Conservation (phyloP, 2,113 vertebrate species). For the Phylloscopus whistleri region DNA sequence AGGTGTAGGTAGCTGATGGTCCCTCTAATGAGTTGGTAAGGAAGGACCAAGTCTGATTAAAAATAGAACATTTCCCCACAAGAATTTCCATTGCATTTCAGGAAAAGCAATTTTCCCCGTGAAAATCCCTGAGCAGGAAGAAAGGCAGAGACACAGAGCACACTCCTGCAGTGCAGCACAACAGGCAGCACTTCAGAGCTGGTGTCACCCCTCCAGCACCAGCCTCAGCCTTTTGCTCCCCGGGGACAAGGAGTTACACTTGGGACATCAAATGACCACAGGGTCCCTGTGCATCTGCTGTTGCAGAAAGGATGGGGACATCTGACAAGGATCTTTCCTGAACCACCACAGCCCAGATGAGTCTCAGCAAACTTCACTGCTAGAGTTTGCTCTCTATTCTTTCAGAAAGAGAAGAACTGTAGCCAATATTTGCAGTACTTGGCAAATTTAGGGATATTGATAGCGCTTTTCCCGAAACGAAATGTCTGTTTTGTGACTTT, state of each 20-base stretch:
- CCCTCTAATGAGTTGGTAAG: not conserved
- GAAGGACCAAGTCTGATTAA: not conserved
- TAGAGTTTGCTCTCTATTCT: not conserved
- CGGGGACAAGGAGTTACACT: not conserved
- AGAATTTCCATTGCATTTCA: not conserved
- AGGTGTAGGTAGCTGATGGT: not conserved
- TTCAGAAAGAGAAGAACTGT: not conserved
- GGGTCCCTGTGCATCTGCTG: accelerated
- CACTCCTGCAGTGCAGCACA: accelerated
- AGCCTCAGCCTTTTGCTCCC: not conserved
- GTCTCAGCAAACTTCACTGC: not conserved
- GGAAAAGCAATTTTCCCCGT: not conserved
- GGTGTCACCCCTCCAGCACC: accelerated
- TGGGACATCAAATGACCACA: not conserved
- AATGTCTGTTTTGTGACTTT: not conserved
- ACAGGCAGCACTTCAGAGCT: accelerated
- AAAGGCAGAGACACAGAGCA: not conserved
- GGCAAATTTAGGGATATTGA: not conserved
- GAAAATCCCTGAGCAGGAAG: not conserved
- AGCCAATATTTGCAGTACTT: not conserved
- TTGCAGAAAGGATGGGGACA: accelerated
- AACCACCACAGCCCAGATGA: not conserved
- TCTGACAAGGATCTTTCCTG: not conserved
- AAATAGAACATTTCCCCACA: not conserved
- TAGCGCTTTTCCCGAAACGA: not conserved